Evolutionary conservation across 1,140 invertebrate species (phyloP).

Genomic region (Helicorthomorpha holstii): DNA sequence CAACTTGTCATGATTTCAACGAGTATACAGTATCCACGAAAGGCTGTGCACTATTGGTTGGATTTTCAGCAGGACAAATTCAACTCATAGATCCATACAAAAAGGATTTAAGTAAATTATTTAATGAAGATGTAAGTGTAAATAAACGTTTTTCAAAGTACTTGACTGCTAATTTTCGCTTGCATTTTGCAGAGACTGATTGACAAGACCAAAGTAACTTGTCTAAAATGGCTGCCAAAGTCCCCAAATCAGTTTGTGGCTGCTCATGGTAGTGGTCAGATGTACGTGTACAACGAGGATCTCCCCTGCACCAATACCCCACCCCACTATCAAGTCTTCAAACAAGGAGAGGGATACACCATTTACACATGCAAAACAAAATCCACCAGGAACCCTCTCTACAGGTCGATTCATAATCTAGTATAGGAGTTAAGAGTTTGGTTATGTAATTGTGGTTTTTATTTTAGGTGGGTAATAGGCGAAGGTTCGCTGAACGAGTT

Average conservation of each 20-base stretch:
- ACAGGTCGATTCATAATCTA: no score
- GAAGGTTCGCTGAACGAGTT: conserved; percentile 86
- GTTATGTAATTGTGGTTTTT: conserved; percentile 23
- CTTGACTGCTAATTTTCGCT: conserved; percentile 11
- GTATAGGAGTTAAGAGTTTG: conserved; percentile 26
- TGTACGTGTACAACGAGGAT: conserved; percentile 96
- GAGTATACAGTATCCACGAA: conserved; percentile 58
- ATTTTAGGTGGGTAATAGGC: conserved; percentile 52
- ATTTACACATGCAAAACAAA: conserved; percentile 94
- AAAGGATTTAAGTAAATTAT: conserved; percentile 88
- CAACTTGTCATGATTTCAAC: conserved; percentile 98
- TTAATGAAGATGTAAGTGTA: conserved; percentile 83
- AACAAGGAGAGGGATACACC: conserved; percentile 83
- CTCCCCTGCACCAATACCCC: conserved; percentile 63
- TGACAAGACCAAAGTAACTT: conserved; percentile 97
- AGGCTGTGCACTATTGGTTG: conserved; percentile 69
- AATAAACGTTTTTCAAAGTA: background rate
- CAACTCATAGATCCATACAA: conserved; percentile 93
- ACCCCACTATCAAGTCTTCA: conserved; percentile 81
- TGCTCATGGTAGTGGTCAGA: conserved; percentile 86
- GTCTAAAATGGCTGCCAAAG: conserved; percentile 90
- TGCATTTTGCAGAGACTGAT: conserved; percentile 65
- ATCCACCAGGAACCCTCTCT: conserved; percentile 85
- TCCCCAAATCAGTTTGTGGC: conserved; percentile 84
- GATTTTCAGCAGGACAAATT: conserved; percentile 92